These are phyloP conservation scores for Sciaenops ocellatus DNA, from an alignment of 2,797 vertebrate genomes.

Conservation along the genomic window DNA sequence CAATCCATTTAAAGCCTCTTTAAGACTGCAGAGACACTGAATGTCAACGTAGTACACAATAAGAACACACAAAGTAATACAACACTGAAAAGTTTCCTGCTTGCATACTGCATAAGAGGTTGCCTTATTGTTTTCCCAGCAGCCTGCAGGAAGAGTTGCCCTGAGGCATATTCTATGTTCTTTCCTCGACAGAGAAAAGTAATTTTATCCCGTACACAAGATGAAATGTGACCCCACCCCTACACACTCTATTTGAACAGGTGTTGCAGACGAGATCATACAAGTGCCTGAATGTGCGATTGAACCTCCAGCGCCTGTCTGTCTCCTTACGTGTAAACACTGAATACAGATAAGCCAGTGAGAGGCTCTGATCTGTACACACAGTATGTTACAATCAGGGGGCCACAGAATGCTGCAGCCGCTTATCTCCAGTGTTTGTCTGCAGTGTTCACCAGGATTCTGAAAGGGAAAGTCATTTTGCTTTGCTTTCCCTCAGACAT, in stretches of 20 bases:
- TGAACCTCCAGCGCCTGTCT: not conserved
- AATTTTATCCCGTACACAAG: not conserved
- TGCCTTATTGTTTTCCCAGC: not conserved
- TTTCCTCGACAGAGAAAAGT: not conserved
- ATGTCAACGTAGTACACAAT: not conserved
- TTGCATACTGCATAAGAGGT: not conserved
- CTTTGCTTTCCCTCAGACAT: not conserved
- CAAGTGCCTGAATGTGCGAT: not conserved
- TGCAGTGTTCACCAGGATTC: not conserved
- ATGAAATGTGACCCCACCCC: not conserved
- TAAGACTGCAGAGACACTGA: not conserved
- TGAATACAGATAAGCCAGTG: conserved; percentile 23
- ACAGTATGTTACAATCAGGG: not conserved
- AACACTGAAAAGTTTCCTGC: not conserved
- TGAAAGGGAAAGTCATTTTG: not conserved
- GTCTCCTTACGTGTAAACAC: conserved; percentile 18
- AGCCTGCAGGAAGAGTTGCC: not conserved
- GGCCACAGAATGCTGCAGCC: not conserved
- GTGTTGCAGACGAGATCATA: conserved; percentile 2
- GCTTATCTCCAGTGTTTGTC: conserved; percentile 9
- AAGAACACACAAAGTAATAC: not conserved
- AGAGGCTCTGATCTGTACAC: conserved; percentile 9
- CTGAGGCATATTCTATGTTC: not conserved
- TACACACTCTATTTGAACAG: conserved; percentile 22
- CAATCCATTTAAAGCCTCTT: not conserved